These are phyloP conservation scores for Pandemis cinnamomeana DNA, from an alignment of 2,888 invertebrate genomes.

Conservation along the genomic window DNA sequence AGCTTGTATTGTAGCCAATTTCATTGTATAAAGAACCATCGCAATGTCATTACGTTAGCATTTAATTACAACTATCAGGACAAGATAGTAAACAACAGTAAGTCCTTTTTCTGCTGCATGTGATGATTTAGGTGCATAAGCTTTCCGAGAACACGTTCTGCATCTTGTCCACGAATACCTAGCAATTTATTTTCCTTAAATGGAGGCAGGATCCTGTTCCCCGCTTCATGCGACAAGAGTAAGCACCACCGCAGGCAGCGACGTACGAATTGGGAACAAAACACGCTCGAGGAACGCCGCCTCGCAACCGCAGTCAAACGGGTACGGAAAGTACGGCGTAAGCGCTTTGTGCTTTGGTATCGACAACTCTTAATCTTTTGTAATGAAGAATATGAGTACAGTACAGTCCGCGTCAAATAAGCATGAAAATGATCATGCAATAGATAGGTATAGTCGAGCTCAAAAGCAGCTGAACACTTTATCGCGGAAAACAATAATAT, in stretches of 20 bases:
- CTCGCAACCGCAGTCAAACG: not conserved
- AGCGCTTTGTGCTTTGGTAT: too few species aligned
- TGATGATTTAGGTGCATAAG: not conserved
- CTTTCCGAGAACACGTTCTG: not conserved
- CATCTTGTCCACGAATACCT: not conserved
- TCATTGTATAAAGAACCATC: too few species aligned
- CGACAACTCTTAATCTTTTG: too few species aligned
- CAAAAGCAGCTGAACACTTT: too few species aligned
- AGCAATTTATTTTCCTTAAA: slow-evolving; percentile 24
- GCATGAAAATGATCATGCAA: too few species aligned
- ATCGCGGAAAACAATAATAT: too few species aligned
- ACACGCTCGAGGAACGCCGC: slow-evolving; percentile 1
- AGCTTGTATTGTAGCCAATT: too few species aligned
- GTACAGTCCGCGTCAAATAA: too few species aligned
- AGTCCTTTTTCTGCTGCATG: not conserved
- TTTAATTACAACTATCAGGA: too few species aligned
- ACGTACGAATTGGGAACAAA: slow-evolving; percentile 2
- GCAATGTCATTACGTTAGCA: too few species aligned
- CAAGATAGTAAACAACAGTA: not conserved
- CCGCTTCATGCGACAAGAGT: slow-evolving; percentile 39
- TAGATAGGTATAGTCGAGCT: too few species aligned
- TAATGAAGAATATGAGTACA: too few species aligned
- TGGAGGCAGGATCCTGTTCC: slow-evolving; percentile 14
- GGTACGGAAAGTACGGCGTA: not conserved
- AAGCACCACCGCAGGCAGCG: not conserved